A percentile compares a stretch with the other conserved stretches of the same genome.
Conservation (phyloP, 2,113 vertebrate species). For the Semicossyphus pulcher region DNA sequence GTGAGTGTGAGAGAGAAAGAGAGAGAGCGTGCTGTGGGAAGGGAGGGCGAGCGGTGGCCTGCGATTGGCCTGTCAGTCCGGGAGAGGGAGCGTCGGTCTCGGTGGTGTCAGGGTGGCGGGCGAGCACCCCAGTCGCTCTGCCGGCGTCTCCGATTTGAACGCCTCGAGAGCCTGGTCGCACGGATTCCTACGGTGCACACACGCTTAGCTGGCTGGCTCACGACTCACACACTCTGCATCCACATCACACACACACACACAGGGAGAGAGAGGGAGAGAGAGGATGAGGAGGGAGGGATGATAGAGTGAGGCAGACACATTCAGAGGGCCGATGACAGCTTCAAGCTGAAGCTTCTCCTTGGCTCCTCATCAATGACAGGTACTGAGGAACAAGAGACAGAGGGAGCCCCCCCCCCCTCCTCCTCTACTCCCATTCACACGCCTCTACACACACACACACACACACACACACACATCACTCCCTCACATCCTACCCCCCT, state of each 20-base stretch:
- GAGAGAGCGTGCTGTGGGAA: slow-evolving; percentile 35
- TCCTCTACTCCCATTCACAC: slow-evolving; percentile 51
- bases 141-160: slow-evolving; percentile 46
- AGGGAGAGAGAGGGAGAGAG: slow-evolving; percentile 7
- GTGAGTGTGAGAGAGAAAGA: slow-evolving; percentile 34
- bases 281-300: slow-evolving; percentile 47
- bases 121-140: slow-evolving; percentile 41
- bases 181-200: slow-evolving; percentile 46
- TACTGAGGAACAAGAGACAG: slow-evolving; percentile 68
- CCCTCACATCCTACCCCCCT: slow-evolving; percentile 22
- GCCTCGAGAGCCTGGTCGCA: slow-evolving; percentile 40
- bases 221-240: slow-evolving; percentile 62
- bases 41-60: slow-evolving; percentile 62
- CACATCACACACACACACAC: slow-evolving; percentile 35
- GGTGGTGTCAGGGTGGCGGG: slow-evolving; percentile 53
- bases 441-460: slow-evolving; percentile 23
- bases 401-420: slow-evolving; percentile 15
- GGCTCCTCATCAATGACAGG: slow-evolving; percentile 79
- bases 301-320: slow-evolving; percentile 69
- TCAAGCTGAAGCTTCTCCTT: slow-evolving; percentile 76
- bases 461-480: slow-evolving; percentile 41
- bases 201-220: slow-evolving; percentile 40
- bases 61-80: slow-evolving; percentile 73
- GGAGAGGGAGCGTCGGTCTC: slow-evolving; percentile 72
- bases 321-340: slow-evolving; percentile 78